Percentiles rank a stretch among this genome's conserved stretches.
Evolutionary conservation across 2,888 invertebrate genomes (phyloP).

Genomic region (Eupeodes latifasciatus): DNA sequence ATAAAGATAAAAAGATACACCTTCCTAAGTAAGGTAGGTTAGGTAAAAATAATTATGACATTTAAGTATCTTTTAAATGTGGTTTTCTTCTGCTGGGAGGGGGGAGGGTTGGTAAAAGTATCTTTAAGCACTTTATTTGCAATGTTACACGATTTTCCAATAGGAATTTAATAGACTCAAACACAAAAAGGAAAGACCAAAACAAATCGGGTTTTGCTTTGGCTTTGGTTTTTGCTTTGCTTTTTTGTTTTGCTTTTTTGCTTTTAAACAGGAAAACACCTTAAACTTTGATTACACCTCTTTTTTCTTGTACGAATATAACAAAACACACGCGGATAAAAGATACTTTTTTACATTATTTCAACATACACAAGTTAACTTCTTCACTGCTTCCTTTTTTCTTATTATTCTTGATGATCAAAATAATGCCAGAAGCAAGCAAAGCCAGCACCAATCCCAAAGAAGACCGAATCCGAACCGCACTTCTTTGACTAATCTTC

Average conservation of each 20-base stretch:
- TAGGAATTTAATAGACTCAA: constrained; percentile 4
- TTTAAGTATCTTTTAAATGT: constrained; percentile 6
- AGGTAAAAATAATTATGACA: constrained; percentile 17
- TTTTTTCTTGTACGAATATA: background rate
- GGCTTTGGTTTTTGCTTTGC: constrained; percentile 16
- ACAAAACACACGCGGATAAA: constrained; percentile 14
- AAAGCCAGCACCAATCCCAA: constrained; percentile 38
- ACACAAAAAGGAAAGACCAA: constrained; percentile 11
- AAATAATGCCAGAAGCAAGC: constrained; percentile 41
- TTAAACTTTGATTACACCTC: constrained; percentile 59
- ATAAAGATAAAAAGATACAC: too few relatives aligned
- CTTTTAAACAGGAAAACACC: constrained; percentile 55
- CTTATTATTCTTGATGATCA: constrained; percentile 43
- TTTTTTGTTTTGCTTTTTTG: background rate
- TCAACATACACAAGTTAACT: constrained; percentile 4
- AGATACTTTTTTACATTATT: constrained; percentile 2
- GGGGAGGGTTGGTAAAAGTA: background rate
- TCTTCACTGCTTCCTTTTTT: constrained; percentile 53
- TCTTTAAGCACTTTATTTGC: constrained; percentile 16
- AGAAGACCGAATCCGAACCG: constrained; percentile 48
- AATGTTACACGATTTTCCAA: constrained; percentile 35
- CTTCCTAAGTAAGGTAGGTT: too few relatives aligned
- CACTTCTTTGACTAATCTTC: constrained; percentile 67
- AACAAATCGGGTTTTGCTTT: constrained; percentile 57
- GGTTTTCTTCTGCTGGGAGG: background rate